Evolutionary conservation across 2,888 invertebrate genomes (phyloP), one percentile per base, ranked within the genome.

Genomic region (Siphonodentalium dalli): DNA sequence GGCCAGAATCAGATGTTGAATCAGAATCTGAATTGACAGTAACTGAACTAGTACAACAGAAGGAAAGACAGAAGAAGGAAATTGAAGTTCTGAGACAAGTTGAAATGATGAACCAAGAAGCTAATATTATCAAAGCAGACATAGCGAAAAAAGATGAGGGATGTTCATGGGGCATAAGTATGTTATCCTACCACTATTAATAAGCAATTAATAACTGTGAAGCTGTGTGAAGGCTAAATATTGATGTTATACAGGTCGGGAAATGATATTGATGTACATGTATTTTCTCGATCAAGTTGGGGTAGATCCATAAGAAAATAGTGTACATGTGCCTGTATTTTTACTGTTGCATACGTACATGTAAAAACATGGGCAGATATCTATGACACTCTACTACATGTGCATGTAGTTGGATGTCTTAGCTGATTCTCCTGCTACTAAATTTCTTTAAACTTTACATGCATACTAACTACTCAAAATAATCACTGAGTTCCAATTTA

Each of bases 141-240:
- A 63, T 66, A 53, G 53, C 58, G 38, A 83, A 84, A 33, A 87
- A 87, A 49, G 74, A 74, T 28, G 69, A 68, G 23, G 94, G 94
- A 3, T 89, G 94, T 59, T 88, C 89, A 76, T 97, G 97, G 97
- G 97, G 97, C 66, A 91, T 97, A 89, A 88, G 90, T 87, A 60
- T n/a, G n/a, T n/a, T n/a, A n/a, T n/a, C n/a, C n/a, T n/a, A n/a
- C n/a, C n/a, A 42, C 43, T 21, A 48, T 34, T 9, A 21, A 2
- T 35, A 26, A 21, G 2, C 26, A 7, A 40, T 13, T n/a, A 11
- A 6, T 1, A 1, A 8, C 11, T 18, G 23, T 3, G n/a, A 41
- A n/a, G 23, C 21, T 41, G n/a, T 24, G 4, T 41, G 3, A 4
- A 2, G n/a, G 23, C 11, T 18, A 26, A 13, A 21, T 41, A 26